Evolutionary conservation across 2,797 vertebrate genomes (phyloP).

Genomic region (Petrocephalus schoutedeni): DNA sequence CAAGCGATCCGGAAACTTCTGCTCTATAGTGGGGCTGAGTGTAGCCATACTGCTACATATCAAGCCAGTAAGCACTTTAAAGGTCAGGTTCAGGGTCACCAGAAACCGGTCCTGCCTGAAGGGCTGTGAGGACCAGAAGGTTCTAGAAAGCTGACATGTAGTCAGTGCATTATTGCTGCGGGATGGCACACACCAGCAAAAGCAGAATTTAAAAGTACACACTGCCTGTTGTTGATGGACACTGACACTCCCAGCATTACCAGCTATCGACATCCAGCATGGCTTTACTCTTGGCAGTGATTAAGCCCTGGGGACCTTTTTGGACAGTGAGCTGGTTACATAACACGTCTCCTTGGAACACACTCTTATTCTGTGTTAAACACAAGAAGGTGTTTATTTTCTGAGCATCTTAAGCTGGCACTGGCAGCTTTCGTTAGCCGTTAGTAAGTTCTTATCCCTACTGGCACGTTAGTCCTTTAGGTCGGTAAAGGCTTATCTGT

Average conservation of each 20-base stretch:
- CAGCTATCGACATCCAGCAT: background rate
- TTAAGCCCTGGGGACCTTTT: background rate
- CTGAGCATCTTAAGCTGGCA: background rate
- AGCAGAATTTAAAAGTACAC: background rate
- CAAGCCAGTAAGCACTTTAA: background rate
- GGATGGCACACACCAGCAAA: background rate
- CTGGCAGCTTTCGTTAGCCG: background rate
- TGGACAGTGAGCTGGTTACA: background rate
- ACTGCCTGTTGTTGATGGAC: background rate
- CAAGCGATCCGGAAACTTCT: background rate
- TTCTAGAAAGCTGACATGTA: background rate
- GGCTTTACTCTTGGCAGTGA: background rate
- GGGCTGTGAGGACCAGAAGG: background rate
- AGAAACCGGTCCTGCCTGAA: background rate
- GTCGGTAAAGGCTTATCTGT: background rate
- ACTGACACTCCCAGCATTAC: background rate
- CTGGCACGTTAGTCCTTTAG: background rate
- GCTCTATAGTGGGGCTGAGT: background rate
- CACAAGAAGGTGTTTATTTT: background rate
- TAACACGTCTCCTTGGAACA: background rate
- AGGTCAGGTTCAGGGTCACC: background rate
- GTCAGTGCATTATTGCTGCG: background rate
- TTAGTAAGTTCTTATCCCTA: background rate
- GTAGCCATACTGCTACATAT: background rate
- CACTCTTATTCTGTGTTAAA: background rate